These are phyloP conservation scores for Xiphydria camelus DNA, from an alignment of 2,888 invertebrate species.

Conservation along the genomic window DNA sequence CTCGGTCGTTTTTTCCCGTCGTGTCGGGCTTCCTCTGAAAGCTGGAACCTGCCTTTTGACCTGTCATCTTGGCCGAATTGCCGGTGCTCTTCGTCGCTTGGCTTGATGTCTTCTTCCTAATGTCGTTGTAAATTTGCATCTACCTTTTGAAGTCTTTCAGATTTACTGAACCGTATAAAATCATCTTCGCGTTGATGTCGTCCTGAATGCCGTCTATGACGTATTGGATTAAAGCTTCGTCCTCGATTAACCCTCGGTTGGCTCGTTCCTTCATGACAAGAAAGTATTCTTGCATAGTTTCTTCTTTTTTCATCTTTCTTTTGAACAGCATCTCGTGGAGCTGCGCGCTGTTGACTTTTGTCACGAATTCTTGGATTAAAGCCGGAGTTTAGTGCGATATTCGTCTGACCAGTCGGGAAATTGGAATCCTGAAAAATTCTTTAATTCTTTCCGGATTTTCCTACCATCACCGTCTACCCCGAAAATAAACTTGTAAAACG, in stretches of 20 bases:
- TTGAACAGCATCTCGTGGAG: conserved; percentile 9
- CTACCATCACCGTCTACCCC: conserved; percentile 11
- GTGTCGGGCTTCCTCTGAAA: not conserved
- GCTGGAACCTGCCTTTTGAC: no score
- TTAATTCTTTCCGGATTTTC: conserved; percentile 13
- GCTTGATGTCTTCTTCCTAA: no score
- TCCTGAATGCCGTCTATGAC: conserved; percentile 21
- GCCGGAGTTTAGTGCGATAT: conserved; percentile 7
- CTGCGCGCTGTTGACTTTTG: conserved; percentile 2
- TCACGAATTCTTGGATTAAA: conserved; percentile 6
- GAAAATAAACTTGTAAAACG: conserved; percentile 16
- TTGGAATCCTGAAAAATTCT: conserved; percentile 15
- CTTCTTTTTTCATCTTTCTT: conserved; percentile 6
- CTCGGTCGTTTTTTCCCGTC: not conserved
- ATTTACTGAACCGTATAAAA: conserved; percentile 16
- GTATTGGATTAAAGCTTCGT: conserved; percentile 14
- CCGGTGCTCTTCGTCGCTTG: no score
- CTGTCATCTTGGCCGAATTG: no score
- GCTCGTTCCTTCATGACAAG: conserved; percentile 17
- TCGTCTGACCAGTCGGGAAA: conserved; percentile 12
- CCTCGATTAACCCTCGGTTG: conserved; percentile 12
- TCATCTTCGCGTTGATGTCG: conserved; percentile 12
- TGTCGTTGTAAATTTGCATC: conserved; percentile 12
- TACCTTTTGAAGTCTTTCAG: conserved; percentile 11
- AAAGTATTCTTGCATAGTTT: conserved; percentile 16